Evolutionary conservation across 2,888 invertebrate genomes (phyloP), one percentile per base, ranked within the genome.

Genomic region (Acheta domesticus): DNA sequence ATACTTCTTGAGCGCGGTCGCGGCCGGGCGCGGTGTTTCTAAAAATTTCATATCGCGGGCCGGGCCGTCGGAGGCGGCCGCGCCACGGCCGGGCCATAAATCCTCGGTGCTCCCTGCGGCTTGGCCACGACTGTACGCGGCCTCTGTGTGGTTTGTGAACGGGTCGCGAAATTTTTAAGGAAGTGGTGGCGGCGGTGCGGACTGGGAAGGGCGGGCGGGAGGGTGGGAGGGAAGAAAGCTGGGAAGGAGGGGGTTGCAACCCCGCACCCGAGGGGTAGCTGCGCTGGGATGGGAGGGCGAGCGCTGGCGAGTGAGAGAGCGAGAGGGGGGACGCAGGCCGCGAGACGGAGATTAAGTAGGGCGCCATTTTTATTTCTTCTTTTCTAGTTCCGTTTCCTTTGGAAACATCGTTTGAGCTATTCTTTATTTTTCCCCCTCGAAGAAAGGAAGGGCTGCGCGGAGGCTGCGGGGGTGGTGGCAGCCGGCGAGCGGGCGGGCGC

Each of bases 271-370:
- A 62, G 62, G 16, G 62, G 62, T 62, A n/a, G 62, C n/a, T 62
- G n/a, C 0, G 16, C 16, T 1, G 62, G 62, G 62, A 16, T 62
- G 62, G 16, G 14, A 5, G 62, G n/a, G 62, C 8, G n/a, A n/a
- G 62, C 4, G 12, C 62, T n/a, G n/a, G 62, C 62, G 36, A 36
- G 36, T 62, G 62, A 62, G 62, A 0, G 62, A 62, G 62, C 14
- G 16, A n/a, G 62, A 62, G 75, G 8, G 16, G 16, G 48, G 23
- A 21, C 16, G 23, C 48, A 21, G 75, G 14, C 75, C 48, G 48
- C 75, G 16, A 36, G 75, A 76, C 76, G 73, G 73, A 77, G 76
- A 79, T 76, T 77, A 79, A 79, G 79, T 79, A 77, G 79, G 79
- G 77, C 50, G 74, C 77, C 73, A 79, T 76, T 50, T 79, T 75